phyloP scores from a whole-genome alignment of 2,797 vertebrate species.

The Cryptoprocta ferox region DNA sequence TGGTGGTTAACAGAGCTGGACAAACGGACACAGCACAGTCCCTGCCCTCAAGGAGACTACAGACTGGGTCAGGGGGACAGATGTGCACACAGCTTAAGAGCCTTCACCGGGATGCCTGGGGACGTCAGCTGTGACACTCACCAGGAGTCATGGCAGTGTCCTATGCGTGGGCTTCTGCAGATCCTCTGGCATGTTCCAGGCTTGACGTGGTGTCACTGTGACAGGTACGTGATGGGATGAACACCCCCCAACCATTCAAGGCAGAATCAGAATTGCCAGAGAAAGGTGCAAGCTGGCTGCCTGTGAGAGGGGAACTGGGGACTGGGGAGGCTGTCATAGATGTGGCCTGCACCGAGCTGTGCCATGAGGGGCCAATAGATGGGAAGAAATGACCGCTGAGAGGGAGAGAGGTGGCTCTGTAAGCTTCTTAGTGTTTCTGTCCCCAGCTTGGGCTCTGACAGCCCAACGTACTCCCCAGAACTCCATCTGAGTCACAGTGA shows the following conservation, averaged over 20 bases:
- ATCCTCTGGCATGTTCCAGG: not conserved
- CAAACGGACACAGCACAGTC: no score
- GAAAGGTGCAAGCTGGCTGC: not conserved
- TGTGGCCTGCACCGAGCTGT: not conserved
- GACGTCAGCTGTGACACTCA: not conserved
- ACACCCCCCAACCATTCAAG: not conserved
- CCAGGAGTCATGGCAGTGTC: rapidly evolving
- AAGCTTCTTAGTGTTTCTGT: not conserved
- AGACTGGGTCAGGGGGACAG: not conserved
- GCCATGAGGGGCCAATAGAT: not conserved
- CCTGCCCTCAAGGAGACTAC: not conserved
- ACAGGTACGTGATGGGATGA: not conserved
- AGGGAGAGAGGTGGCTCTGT: no score
- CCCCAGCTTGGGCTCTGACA: not conserved
- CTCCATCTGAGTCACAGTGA: not conserved
- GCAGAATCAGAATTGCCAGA: not conserved
- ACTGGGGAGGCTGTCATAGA: not conserved
- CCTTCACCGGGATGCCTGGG: not conserved
- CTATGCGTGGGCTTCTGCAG: not conserved
- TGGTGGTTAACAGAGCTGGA: not conserved
- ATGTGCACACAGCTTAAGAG: not conserved
- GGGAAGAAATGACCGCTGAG: not conserved
- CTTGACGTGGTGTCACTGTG: not conserved
- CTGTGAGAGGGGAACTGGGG: not conserved
- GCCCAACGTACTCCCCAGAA: no score